Evolutionary conservation across 2,113 vertebrate genomes (phyloP), one percentile per base, ranked within the genome.

Genomic region (Amblyopsis rosae): DNA sequence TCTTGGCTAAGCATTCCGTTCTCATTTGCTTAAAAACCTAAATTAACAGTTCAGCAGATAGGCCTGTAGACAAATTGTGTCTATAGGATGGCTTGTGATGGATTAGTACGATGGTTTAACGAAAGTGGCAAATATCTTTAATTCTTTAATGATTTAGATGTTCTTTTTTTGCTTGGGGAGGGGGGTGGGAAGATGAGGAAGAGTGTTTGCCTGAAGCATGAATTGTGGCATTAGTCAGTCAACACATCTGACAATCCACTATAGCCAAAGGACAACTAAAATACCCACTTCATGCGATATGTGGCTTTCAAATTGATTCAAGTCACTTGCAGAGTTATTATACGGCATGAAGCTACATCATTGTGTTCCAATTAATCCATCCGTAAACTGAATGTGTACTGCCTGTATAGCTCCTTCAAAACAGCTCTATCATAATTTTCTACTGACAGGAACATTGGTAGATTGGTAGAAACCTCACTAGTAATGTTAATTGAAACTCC

Each of bases 81-180:
- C 9, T 19, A 35, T 48, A 58, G 12, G 64, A 26, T 13, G 2
- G 16, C 62, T 47, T 59, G 53, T 3, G 48, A 63, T 17, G 49
- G 61, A 67, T 72, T 62, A 64, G 53, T 32, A 54, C 64, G 47
- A 64, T 72, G 65, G 15, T 63, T 63, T 8, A 26, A 9, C 46
- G 13, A 50, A 63, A 63, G 45, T 48, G 60, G 11, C 45, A 19
- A 17, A 7, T 17, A 4, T 62, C n/a, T 47, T 62, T 17, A 19
- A n/a, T n/a, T n/a, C n/a, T n/a, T n/a, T n/a, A n/a, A 89, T 88
- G 87, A 88, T 89, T 83, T 87, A 90, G 89, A 88, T 89, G 89
- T 81, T 90, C n/a, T 83, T 76, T 73, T 41, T 41, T 41, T 41
- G 35, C 3, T 41, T 19, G 19, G 19, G 19, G 19, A 1, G 19